Conservation (phyloP, 2,797 vertebrate species). For the Tangara arthus region DNA sequence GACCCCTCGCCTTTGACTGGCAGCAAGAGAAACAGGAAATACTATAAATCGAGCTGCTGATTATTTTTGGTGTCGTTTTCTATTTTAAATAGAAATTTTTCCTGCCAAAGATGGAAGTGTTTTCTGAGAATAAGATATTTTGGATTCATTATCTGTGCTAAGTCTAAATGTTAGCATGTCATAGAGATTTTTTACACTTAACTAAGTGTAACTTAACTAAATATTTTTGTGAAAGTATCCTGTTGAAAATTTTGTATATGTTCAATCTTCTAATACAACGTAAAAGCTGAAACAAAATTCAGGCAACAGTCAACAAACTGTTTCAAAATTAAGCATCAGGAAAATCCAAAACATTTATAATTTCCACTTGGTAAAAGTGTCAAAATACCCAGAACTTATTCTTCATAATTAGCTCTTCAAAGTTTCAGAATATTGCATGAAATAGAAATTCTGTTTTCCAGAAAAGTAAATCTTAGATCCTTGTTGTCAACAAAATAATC, state of each 20-base stretch:
- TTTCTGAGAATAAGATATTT: conserved; percentile 1
- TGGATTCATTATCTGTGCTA: neutral
- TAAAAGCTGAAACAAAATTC: neutral
- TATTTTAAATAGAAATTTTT: neutral
- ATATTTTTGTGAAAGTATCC: neutral
- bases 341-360: neutral
- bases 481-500: neutral
- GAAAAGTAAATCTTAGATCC: neutral
- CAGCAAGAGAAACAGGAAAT: neutral
- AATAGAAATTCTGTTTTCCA: neutral
- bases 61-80: neutral
- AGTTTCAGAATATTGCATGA: neutral
- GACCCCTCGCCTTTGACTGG: neutral
- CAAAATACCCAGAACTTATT: neutral
- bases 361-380: neutral
- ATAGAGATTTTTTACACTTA: neutral
- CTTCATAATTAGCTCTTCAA: neutral
- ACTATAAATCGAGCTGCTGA: neutral
- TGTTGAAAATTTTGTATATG: neutral
- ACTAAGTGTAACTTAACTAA: neutral
- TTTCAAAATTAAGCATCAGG: neutral
- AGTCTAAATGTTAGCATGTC: neutral
- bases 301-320: neutral
- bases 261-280: neutral
- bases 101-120: neutral